Evolutionary conservation across 2,797 vertebrate species (phyloP).

Genomic region (Pangasius larnaudii): DNA sequence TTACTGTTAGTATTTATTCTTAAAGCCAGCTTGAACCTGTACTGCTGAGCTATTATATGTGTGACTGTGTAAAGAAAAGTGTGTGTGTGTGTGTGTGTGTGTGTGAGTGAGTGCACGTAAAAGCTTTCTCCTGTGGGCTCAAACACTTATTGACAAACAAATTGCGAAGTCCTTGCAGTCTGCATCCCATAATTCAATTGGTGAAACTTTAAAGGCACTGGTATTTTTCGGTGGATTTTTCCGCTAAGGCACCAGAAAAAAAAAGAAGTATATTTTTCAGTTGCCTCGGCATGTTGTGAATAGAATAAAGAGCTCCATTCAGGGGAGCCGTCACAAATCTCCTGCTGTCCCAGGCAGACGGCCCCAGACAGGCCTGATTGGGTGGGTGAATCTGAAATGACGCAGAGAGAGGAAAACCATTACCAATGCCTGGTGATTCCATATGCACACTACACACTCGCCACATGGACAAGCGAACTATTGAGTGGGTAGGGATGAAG

Average conservation of each 20-base stretch:
- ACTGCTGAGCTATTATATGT: conserved; percentile 3
- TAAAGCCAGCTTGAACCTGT: neutral
- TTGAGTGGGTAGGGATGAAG: conserved; percentile 37
- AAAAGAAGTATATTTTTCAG: conserved; percentile 27
- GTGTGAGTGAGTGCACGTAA: conserved; percentile 17
- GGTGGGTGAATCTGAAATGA: conserved; percentile 54
- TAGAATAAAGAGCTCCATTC: conserved; percentile 40
- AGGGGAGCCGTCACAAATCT: conserved; percentile 6
- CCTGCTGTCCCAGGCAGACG: conserved; percentile 16
- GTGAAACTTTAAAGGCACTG: neutral
- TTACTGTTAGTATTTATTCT: neutral
- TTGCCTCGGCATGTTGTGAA: conserved; percentile 32
- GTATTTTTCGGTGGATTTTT: neutral
- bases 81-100: conserved; percentile 20
- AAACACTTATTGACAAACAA: conserved; percentile 44
- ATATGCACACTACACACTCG: conserved; percentile 19
- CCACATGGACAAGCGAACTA: conserved; percentile 35
- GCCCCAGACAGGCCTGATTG: conserved; percentile 39
- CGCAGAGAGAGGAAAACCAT: conserved; percentile 53
- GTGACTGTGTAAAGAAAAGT: neutral
- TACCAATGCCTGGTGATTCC: conserved; percentile 45
- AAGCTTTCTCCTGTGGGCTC: conserved; percentile 9
- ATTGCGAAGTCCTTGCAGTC: conserved; percentile 23
- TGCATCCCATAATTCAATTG: conserved; percentile 27
- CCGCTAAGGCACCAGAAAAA: neutral